Base-by-base conservation (phyloP, 2,797 vertebrate genomes). In the Sebastes hopkinsi region DNA sequence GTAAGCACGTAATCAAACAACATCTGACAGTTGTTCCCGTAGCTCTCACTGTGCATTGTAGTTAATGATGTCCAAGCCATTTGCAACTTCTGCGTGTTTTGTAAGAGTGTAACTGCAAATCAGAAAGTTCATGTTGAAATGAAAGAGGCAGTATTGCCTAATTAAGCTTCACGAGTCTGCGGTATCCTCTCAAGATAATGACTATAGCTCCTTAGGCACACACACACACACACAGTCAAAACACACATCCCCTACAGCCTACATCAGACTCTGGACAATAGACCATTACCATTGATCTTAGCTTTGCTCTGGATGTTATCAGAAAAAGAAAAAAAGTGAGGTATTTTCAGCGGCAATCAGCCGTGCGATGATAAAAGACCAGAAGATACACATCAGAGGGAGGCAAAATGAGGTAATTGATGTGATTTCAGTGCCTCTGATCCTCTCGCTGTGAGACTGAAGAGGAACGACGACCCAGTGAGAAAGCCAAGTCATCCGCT, bases 141-240 rank as follows among this genome's bases (percentile, higher is more conserved):
- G 22, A 80, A 81, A 75, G 74, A 70, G 38, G 2, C 42, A 32
- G 61, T 58, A 34, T 25, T 38, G 54, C 32, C 55, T 62, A 67
- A 86, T 88, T 83, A 85, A 62, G 66, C 72, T 72, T 77, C 69
- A 76, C 18, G 23, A 27, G 22, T 22, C 50, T 75, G 73, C 6
- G 4, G 54, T 38, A 46, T 0, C 25, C 29, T 77, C 25, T 67
- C n/a, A 30, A 67, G 29, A 78, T 79, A 80, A 90, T 72, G 69
- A 76, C 52, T 38, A 14, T 38, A 13, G 22, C 38, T 59, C n/a
- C 55, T 23, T 46, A 61, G 5, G 5, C 67, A 62, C 32, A 80
- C 67, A 25, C 67, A 61, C 30, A 80, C 22, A 27, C 42, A 74
- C 23, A 9, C 25, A 60, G 18, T 23, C 66, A 68, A 42, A 27